phyloP scores from a whole-genome alignment of 2,888 invertebrate species.

The Megalurothrips usitatus region DNA sequence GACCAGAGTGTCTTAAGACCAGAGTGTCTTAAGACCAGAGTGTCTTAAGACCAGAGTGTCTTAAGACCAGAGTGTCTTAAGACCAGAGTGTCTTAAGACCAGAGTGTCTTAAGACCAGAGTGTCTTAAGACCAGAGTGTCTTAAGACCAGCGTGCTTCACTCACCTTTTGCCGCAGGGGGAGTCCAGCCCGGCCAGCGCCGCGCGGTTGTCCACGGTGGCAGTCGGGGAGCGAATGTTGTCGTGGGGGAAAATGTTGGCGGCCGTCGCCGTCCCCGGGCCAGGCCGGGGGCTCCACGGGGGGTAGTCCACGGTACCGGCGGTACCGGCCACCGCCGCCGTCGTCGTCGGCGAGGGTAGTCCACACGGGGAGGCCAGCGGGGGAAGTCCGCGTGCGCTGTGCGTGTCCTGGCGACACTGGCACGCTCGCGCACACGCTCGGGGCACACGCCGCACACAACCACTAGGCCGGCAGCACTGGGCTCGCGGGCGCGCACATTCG shows the following conservation, averaged over 20 bases:
- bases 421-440: too few species aligned
- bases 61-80: too few species aligned
- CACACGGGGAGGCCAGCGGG: too few species aligned
- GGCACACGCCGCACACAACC: neutral
- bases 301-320: neutral
- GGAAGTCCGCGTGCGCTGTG: neutral
- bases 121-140: too few species aligned
- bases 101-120: too few species aligned
- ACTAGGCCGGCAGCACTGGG: neutral
- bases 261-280: neutral
- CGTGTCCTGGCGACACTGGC: neutral
- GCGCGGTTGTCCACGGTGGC: slow-evolving; percentile 21
- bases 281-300: neutral
- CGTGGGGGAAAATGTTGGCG: slow-evolving; percentile 24
- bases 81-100: too few species aligned
- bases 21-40: too few species aligned
- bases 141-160: neutral
- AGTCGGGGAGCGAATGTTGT: slow-evolving; percentile 17
- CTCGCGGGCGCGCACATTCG: neutral
- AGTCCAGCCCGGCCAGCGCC: slow-evolving; percentile 14
- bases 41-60: too few species aligned
- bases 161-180: slow-evolving; percentile 17
- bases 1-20: too few species aligned
- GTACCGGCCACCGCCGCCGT: neutral
- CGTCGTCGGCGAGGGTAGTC: neutral